A percentile compares a stretch with the other conserved stretches of the same genome.
phyloP scores from a whole-genome alignment of 2,113 vertebrate genomes.

The Protobothrops flavoviridis region DNA sequence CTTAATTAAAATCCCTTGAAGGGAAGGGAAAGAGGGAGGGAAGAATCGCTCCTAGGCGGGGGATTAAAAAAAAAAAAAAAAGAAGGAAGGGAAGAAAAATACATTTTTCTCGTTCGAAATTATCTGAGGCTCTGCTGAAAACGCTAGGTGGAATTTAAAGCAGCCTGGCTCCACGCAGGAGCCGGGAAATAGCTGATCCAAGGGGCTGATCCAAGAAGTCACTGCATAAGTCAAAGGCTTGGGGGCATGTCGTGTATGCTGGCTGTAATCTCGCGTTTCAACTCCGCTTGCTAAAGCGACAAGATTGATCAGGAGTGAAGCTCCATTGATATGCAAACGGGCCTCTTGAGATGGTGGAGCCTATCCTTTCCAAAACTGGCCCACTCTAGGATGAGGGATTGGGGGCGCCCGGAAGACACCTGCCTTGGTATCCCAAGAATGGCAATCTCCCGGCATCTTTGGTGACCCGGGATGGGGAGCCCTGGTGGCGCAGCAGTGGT shows the following conservation, averaged over 20 bases:
- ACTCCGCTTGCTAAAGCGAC: background rate
- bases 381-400: background rate
- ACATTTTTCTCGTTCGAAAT: constrained; percentile 58
- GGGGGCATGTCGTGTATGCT: accelerated
- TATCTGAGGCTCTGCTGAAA: constrained; percentile 59
- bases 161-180: constrained; percentile 49
- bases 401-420: too few relatives aligned
- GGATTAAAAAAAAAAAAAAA: too few relatives aligned
- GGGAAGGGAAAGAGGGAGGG: constrained; percentile 47
- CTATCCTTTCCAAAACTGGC: background rate
- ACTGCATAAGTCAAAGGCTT: constrained; percentile 6
- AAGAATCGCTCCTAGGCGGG: constrained; percentile 34
- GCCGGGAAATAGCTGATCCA: constrained; percentile 20
- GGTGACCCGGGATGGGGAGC: too few relatives aligned
- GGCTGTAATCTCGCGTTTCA: background rate
- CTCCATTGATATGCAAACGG: background rate
- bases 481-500: too few relatives aligned
- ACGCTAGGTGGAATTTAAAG: constrained; percentile 65
- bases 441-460: background rate
- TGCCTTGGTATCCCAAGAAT: background rate
- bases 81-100: background rate
- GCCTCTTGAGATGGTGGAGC: background rate
- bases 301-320: background rate
- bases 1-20: constrained; percentile 69
- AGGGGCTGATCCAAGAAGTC: background rate